A percentile compares a stretch with the other conserved stretches of the same genome.
Conservation (phyloP, 2,888 invertebrate genomes). For the Machimus rusticus region DNA sequence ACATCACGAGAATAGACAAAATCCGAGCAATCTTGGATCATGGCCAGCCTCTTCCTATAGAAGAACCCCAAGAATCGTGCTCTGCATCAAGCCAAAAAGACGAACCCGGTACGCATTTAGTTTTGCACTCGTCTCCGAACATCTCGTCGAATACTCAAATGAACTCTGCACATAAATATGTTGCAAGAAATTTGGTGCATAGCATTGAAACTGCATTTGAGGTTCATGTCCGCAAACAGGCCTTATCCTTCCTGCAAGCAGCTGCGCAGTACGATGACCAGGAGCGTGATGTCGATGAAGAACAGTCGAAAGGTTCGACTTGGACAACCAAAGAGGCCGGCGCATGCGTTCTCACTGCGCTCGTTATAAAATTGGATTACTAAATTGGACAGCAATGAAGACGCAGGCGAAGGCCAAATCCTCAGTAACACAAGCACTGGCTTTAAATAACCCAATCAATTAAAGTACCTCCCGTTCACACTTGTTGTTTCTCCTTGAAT, state of each 20-base stretch:
- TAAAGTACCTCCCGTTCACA: background rate
- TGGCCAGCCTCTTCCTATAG: constrained; percentile 61
- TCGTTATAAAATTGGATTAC: constrained; percentile 59
- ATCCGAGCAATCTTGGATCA: constrained; percentile 62
- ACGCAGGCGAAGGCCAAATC: background rate
- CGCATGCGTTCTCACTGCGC: constrained; percentile 61
- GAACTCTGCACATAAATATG: constrained; percentile 57
- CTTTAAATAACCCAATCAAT: background rate
- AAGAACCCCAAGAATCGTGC: constrained; percentile 55
- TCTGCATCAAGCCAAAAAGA: constrained; percentile 56
- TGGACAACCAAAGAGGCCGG: constrained; percentile 64
- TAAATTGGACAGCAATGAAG: constrained; percentile 55
- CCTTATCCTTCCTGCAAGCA: constrained; percentile 54
- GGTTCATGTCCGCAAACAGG: constrained; percentile 60
- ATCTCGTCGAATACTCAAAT: constrained; percentile 55
- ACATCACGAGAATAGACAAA: constrained; percentile 62
- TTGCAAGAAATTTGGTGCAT: constrained; percentile 56
- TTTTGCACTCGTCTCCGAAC: constrained; percentile 60
- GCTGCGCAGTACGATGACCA: constrained; percentile 1
- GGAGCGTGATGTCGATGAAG: constrained; percentile 40
- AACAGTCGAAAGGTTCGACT: constrained; percentile 13
- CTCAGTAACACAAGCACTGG: background rate
- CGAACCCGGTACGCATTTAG: constrained; percentile 60
- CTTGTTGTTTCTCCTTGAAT: background rate
- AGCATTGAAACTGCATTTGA: constrained; percentile 62